phyloP scores from a whole-genome alignment of 2,113 vertebrate species.

The Xenotilapia longispinis region DNA sequence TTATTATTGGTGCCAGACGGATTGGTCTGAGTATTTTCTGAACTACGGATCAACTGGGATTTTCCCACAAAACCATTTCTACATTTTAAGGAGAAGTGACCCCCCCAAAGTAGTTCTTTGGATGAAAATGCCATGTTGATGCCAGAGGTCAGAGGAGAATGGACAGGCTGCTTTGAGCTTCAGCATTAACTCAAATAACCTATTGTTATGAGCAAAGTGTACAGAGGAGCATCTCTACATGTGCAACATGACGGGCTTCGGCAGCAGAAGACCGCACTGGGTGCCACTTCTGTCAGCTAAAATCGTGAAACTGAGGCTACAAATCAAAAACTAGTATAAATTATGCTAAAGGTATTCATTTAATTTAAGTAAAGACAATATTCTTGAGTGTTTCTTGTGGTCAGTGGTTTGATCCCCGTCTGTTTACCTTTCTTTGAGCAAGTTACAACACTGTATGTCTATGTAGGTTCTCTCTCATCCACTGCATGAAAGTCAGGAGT shows the following conservation, averaged over 20 bases:
- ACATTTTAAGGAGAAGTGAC: not conserved
- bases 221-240: not conserved
- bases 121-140: not conserved
- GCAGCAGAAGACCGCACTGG: not conserved
- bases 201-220: not conserved
- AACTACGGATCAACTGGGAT: not conserved
- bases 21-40: not conserved
- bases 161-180: not conserved
- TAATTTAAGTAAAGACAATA: too few species aligned
- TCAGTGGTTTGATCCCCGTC: fast-evolving
- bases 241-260: fast-evolving
- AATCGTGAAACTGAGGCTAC: not conserved
- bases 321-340: not conserved
- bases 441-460: not conserved
- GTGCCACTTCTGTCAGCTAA: not conserved
- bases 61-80: not conserved
- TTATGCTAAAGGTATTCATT: fast-evolving
- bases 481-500: not conserved
- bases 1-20: not conserved
- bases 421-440: not conserved
- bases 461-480: not conserved
- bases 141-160: not conserved
- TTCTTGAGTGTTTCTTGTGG: not conserved
- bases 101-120: not conserved
- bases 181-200: not conserved